Base-by-base conservation (phyloP, 2,113 vertebrate species). In the Indicator indicator region DNA sequence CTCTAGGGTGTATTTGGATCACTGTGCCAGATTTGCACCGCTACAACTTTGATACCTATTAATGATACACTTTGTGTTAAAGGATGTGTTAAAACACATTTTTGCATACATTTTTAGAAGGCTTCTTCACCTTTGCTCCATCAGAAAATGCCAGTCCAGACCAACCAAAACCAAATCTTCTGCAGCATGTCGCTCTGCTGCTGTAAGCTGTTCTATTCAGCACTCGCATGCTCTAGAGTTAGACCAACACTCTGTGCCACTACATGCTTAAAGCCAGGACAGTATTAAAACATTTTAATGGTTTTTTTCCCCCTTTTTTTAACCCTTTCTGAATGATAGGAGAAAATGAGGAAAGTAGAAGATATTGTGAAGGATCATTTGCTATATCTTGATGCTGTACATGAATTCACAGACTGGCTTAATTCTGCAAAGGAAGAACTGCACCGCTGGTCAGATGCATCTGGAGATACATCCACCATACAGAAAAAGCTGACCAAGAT, bases 381-480 rank as follows among this genome's bases (percentile, higher is more conserved):
- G 87, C 96, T 99, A 58, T 99, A 99, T 85, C 97, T 99, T 94
- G 99, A 99, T 83, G 98, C 99, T 4, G 98, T 99, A 36, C 98
- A 99, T 81, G 99, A 99, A 93, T 98, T 99, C 96, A 99, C 98
- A 2, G 99, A 99, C 82, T 99, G 99, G 99, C 98, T 99, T 69
- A 98, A 99, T 90, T 99, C 98, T 38, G 99, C 98, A n/a, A 99
- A 99, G 93, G 99, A 99, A 94, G 99, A 99, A 95, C 98, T 99
- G 38, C 99, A 99, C 59, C 98, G 98, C 55, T 99, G 99, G 99
- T 98, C 98, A 7, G 99, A 99, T 71, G 72, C 97, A 63, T 98
- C 98, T 33, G 99, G 99, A 93, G 99, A 99, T 89, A 97, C 98
- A 12, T 27, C 97, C 58, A 97, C 98, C 18, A 95, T 98, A 83